Percentiles rank a stretch among this genome's conserved stretches.
These are phyloP conservation scores for Lasioglossum zephyrum DNA, from an alignment of 2,888 invertebrate genomes.

Conservation along the genomic window DNA sequence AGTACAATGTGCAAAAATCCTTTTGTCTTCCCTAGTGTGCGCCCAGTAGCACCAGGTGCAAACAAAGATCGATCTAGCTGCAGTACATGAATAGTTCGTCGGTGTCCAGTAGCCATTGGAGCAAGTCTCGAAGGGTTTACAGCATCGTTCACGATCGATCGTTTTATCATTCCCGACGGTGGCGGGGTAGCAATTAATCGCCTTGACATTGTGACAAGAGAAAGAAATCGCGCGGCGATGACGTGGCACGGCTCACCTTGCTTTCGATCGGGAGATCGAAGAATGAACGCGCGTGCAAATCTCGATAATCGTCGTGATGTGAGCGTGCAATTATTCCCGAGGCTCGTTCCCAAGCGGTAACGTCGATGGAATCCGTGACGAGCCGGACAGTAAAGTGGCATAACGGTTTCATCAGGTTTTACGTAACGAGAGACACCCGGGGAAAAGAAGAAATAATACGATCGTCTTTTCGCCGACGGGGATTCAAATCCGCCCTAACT, in stretches of 20 bases:
- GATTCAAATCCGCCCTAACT: constrained; percentile 13
- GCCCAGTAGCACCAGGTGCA: neutral
- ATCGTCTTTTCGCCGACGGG: neutral
- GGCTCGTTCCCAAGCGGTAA: constrained; percentile 34
- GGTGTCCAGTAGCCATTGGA: neutral
- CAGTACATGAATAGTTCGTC: neutral
- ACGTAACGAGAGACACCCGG: constrained; percentile 57
- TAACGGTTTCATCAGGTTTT: constrained; percentile 70
- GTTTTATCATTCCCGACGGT: neutral
- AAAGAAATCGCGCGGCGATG: constrained; percentile 54
- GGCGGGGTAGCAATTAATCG: constrained; percentile 34
- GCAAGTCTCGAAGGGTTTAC: neutral
- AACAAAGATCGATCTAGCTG: neutral
- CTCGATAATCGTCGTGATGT: constrained; percentile 21
- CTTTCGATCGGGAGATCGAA: constrained; percentile 53
- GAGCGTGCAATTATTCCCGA: constrained; percentile 21
- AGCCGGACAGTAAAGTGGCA: constrained; percentile 32
- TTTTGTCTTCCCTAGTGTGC: neutral
- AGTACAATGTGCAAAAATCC: neutral
- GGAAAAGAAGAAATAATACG: constrained; percentile 6
- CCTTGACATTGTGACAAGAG: constrained; percentile 65
- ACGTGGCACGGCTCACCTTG: constrained; percentile 62
- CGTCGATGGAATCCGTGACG: constrained; percentile 25
- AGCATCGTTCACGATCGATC: neutral
- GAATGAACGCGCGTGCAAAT: constrained; percentile 27